Base-by-base conservation (phyloP, 2,113 vertebrate species). In the Amblyornis subalaris region DNA sequence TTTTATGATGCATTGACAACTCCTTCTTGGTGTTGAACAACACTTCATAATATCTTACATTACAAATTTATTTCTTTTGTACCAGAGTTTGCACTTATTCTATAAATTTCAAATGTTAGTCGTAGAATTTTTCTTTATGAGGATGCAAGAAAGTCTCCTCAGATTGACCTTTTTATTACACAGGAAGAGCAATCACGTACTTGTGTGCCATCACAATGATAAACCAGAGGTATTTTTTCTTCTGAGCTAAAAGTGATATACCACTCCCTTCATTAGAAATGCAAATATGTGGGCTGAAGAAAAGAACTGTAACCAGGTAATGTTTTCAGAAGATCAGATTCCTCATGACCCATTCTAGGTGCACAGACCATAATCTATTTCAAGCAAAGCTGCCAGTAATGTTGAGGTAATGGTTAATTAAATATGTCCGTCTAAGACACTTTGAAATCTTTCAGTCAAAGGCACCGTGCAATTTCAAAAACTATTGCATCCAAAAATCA, bases 41-140 rank as follows among this genome's bases (percentile, higher is more conserved):
- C 17, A 67, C 25, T 80, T 73, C 18, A 54, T 47, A 80, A 45
- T 51, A 77, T 42, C 58, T 72, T 33, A 66, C 20, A 28, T n/a
- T 60, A 47, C 14, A 61, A 73, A 47, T 82, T 64, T 85, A 51
- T 73, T 70, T 91, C 25, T 75, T 83, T 75, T 85, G 21, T 44
- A 71, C 26, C 7, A 89, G 78, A 87, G 72, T 60, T 35, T 80
- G 35, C 54, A 78, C 14, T 40, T 65, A 44, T 66, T 94, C 66
- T 64, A 80, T 60, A 90, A 44, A 92, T 92, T 91, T 89, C 26
- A 74, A 79, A 55, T 21, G 8, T 75, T 90, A 89, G 81, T 83
- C 77, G 35, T 44, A n/a, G 42, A 89, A 85, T 81, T 95, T 79
- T 69, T 57, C 55, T 89, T 93, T 84, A 81, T n/a, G 38, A 89